These are phyloP conservation scores for Clitarchus hookeri DNA, from an alignment of 2,888 invertebrate genomes.

Conservation along the genomic window DNA sequence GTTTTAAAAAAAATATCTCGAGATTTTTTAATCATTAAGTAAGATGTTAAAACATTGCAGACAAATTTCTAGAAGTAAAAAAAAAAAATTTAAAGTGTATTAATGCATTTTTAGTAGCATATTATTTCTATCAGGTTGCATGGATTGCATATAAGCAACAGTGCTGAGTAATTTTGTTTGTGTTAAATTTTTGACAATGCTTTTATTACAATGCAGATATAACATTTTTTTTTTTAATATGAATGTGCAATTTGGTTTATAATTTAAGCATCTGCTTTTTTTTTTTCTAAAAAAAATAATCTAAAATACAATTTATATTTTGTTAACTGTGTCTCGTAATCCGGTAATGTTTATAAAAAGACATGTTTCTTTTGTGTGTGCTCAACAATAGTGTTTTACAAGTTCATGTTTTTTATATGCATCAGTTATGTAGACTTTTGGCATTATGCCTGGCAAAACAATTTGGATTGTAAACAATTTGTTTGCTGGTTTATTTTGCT, in stretches of 20 bases:
- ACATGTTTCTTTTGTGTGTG: background rate
- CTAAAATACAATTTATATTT: background rate
- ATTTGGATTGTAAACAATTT: background rate
- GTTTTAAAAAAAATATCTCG: too few species aligned
- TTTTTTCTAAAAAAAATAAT: background rate
- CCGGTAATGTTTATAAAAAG: background rate
- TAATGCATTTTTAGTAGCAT: too few species aligned
- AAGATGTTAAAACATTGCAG: too few species aligned
- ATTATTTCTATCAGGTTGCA: too few species aligned
- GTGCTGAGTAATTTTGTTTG: background rate
- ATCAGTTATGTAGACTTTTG: background rate
- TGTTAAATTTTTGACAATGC: background rate
- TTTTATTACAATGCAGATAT: background rate
- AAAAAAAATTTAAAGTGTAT: too few species aligned
- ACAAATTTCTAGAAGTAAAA: too few species aligned
- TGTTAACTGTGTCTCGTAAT: too few species aligned
- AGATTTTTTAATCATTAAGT: too few species aligned
- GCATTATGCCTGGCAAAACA: conserved; percentile 5
- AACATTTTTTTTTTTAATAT: background rate
- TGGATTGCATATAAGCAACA: background rate
- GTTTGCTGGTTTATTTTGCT: background rate
- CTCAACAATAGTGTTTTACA: background rate
- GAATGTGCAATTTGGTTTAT: background rate
- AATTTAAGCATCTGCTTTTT: background rate
- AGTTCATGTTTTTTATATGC: background rate